Evolutionary conservation across 1,140 invertebrate genomes (phyloP).

Genomic region (Drosophila subpulchrella): DNA sequence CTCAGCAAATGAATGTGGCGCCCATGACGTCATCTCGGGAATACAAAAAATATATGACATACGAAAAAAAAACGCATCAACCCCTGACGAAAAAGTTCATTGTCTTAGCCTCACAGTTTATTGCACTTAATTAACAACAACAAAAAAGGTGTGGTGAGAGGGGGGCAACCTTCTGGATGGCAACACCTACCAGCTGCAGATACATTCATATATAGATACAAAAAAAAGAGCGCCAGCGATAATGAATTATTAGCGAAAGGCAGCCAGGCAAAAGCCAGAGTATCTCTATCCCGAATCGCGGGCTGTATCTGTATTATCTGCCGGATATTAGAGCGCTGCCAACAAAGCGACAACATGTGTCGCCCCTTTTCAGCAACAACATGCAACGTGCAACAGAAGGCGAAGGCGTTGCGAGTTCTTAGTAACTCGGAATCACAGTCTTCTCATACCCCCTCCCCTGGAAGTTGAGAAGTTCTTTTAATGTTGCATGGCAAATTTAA

Average conservation of each 20-base stretch:
- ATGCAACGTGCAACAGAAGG: constrained; percentile 38
- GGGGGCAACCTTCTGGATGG: constrained; percentile 18
- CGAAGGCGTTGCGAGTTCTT: constrained; percentile 56
- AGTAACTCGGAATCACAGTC: constrained; percentile 57
- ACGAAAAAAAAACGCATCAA: constrained; percentile 45
- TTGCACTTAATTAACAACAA: constrained; percentile 73
- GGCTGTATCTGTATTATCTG: constrained; percentile 47
- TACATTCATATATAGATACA: constrained; percentile 49
- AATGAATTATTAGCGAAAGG: constrained; percentile 71
- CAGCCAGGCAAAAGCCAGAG: constrained; percentile 7
- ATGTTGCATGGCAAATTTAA: constrained; percentile 83
- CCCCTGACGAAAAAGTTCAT: constrained; percentile 67
- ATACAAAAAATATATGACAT: constrained; percentile 20
- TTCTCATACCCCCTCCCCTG: background rate
- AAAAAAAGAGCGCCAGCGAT: constrained; percentile 39
- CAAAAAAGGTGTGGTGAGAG: constrained; percentile 13
- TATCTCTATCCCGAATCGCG: constrained; percentile 25
- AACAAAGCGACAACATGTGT: constrained; percentile 55
- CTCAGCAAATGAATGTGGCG: constrained; percentile 7
- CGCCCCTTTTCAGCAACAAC: constrained; percentile 25
- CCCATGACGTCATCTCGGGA: constrained; percentile 34
- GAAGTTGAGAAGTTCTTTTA: constrained; percentile 52
- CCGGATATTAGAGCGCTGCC: constrained; percentile 69
- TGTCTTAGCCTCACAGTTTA: constrained; percentile 64
- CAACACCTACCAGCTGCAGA: constrained; percentile 41